A percentile compares a stretch with the other conserved stretches of the same genome.
Evolutionary conservation across 2,888 invertebrate species (phyloP).

Genomic region (Apoda limacodes): DNA sequence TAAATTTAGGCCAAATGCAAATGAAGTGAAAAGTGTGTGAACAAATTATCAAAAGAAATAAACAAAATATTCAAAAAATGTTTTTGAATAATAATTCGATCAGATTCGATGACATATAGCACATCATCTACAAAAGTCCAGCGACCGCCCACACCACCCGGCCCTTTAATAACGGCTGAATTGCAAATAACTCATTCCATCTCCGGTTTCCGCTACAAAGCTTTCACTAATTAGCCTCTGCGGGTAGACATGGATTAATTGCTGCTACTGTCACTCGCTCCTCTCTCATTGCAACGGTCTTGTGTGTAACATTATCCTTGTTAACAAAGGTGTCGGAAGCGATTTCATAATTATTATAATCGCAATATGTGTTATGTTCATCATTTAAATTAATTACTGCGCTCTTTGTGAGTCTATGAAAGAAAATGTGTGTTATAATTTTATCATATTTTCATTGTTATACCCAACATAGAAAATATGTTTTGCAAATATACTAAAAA

Average conservation of each 20-base stretch:
- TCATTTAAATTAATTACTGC: conserved; percentile 35
- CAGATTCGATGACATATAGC: conserved; percentile 12
- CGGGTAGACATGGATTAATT: conserved; percentile 62
- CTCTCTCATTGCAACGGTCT: conserved; percentile 20
- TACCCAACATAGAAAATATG: no score
- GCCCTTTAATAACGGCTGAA: conserved; percentile 32
- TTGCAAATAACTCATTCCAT: conserved; percentile 54
- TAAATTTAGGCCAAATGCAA: no score
- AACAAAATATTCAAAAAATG: no score
- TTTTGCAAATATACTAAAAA: no score
- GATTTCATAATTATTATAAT: conserved; percentile 57
- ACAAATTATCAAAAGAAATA: no score
- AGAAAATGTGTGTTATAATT: no score
- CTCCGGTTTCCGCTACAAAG: conserved; percentile 54
- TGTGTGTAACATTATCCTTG: conserved; percentile 39
- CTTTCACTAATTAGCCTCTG: conserved; percentile 55
- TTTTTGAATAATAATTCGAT: no score
- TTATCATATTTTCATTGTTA: no score
- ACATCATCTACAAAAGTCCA: conserved; percentile 17
- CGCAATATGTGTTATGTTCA: conserved; percentile 30
- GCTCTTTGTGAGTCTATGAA: conserved; percentile 38
- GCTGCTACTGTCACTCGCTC: conserved; percentile 38
- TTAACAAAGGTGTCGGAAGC: conserved; percentile 45
- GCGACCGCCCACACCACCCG: conserved; percentile 15
- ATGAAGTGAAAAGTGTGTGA: no score